A percentile compares a stretch with the other conserved stretches of the same genome.
These are phyloP conservation scores for Nesidiocoris tenuis DNA, from an alignment of 2,888 invertebrate genomes.

Conservation along the genomic window DNA sequence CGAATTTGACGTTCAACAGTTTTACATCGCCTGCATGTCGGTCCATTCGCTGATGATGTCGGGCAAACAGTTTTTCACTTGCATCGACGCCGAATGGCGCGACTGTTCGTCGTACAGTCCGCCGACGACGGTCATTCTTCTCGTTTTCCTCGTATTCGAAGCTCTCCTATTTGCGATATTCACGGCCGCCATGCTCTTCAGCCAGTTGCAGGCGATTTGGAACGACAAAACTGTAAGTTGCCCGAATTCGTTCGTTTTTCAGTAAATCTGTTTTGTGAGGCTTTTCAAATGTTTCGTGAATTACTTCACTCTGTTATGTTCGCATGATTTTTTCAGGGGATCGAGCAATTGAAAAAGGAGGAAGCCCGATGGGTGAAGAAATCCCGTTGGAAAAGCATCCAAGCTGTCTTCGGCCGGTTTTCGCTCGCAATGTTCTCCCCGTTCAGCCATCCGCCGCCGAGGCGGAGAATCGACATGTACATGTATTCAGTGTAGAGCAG, in stretches of 20 bases:
- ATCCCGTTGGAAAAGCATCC: conserved; percentile 91
- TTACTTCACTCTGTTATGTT: neutral
- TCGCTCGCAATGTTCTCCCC: conserved; percentile 94
- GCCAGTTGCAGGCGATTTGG: conserved; percentile 95
- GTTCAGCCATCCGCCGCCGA: conserved; percentile 79
- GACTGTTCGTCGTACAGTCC: conserved; percentile 92
- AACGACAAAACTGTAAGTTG: conserved; percentile 89
- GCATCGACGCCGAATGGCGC: conserved; percentile 91
- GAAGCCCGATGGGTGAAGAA: conserved; percentile 90
- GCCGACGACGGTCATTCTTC: conserved; percentile 89
- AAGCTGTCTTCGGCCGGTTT: conserved; percentile 95
- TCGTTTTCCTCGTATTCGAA: conserved; percentile 89
- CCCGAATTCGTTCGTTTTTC: too few species aligned
- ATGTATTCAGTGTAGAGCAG: conserved; percentile 75
- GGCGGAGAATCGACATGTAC: conserved; percentile 75
- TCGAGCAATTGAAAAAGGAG: conserved; percentile 95
- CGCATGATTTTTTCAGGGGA: conserved; percentile 70
- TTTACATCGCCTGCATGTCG: conserved; percentile 97
- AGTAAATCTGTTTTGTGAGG: too few species aligned
- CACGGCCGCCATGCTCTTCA: conserved; percentile 95
- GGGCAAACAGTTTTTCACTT: conserved; percentile 89
- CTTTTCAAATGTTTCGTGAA: neutral
- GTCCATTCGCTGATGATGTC: conserved; percentile 89
- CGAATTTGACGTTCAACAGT: too few species aligned
- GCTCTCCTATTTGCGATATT: conserved; percentile 95